Conservation (phyloP, 2,888 invertebrate genomes). For the Ochropacha duplaris region DNA sequence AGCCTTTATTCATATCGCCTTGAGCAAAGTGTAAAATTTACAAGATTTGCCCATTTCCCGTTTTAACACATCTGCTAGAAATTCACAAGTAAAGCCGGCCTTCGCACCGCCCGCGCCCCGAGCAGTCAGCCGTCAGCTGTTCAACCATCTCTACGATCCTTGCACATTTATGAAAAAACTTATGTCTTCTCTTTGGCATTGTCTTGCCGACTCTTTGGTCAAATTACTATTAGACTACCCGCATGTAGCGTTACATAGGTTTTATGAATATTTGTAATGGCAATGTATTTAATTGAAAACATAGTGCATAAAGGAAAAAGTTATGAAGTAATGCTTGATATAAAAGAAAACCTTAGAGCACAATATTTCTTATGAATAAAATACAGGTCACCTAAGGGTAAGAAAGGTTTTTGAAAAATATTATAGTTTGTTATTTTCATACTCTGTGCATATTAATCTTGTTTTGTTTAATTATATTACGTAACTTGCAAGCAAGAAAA, state of each 20-base stretch:
- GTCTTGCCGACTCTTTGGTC: conserved; percentile 55
- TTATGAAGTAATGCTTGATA: no score
- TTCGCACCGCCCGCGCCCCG: conserved; percentile 65
- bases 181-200: conserved; percentile 69
- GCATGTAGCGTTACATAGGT: no score
- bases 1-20: conserved; percentile 59
- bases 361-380: no score
- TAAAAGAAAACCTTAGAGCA: no score
- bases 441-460: background rate
- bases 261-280: background rate
- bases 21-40: conserved; percentile 66
- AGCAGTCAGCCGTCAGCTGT: conserved; percentile 76
- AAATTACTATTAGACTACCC: conserved; percentile 29
- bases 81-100: conserved; percentile 55
- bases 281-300: no score
- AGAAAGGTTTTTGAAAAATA: no score
- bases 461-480: background rate
- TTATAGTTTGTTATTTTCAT: background rate
- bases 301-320: no score
- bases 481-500: conserved; percentile 33
- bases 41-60: conserved; percentile 68
- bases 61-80: conserved; percentile 77
- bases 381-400: no score
- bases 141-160: conserved; percentile 55
- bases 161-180: conserved; percentile 81